These are phyloP conservation scores for Mactromeris polynyma DNA, from an alignment of 2,888 invertebrate species.

Conservation along the genomic window DNA sequence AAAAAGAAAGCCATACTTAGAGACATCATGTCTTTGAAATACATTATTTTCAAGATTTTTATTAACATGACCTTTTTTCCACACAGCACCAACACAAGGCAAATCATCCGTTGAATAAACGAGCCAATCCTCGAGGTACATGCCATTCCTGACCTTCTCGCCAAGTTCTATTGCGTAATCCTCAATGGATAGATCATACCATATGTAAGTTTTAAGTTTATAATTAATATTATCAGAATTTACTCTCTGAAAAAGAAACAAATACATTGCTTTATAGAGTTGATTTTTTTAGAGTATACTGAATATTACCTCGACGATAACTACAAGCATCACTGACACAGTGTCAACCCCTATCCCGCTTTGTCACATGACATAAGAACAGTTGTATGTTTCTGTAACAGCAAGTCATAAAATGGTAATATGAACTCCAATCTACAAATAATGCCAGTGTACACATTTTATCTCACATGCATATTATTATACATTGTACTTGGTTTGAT, in stretches of 20 bases:
- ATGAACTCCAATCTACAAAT: no score
- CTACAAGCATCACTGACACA: no score
- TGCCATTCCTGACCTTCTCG: constrained; percentile 17
- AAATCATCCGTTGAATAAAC: constrained; percentile 75
- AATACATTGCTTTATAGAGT: not conserved
- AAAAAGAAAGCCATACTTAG: constrained; percentile 82
- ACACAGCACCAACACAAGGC: constrained; percentile 80
- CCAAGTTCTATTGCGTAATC: constrained; percentile 69
- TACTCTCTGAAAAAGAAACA: not conserved
- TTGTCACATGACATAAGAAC: no score
- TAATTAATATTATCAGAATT: not conserved
- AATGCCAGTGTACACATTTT: no score
- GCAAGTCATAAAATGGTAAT: no score
- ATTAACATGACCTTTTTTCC: constrained; percentile 62
- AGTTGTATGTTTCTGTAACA: no score
- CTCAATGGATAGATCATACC: constrained; percentile 74
- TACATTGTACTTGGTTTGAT: no score
- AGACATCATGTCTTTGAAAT: constrained; percentile 81
- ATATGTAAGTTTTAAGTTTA: constrained; percentile 12
- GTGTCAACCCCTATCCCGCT: no score
- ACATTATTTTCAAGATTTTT: constrained; percentile 58
- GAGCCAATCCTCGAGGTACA: constrained; percentile 59
- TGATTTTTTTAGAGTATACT: not conserved
- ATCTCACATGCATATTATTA: no score
- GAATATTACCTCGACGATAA: no score